Evolutionary conservation across 2,888 invertebrate species (phyloP).

Genomic region (Meloe dianella): DNA sequence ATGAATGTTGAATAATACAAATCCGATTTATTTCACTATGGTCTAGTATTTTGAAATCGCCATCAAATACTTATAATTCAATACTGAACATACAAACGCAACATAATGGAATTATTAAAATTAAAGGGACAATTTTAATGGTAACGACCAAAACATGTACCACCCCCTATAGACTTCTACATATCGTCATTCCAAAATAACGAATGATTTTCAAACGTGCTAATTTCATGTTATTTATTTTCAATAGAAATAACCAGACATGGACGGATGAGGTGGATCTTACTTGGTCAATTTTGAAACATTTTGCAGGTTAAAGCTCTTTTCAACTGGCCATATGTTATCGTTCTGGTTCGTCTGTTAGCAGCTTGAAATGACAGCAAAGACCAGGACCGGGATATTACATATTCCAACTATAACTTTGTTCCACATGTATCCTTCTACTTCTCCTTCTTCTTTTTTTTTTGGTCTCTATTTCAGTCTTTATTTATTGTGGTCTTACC

Average conservation of each 20-base stretch:
- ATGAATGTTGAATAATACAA: background rate
- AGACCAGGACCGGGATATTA: background rate
- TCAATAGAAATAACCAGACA: background rate
- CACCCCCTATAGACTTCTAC: background rate
- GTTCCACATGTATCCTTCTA: background rate
- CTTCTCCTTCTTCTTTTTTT: background rate
- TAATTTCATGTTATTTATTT: background rate
- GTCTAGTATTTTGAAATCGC: background rate
- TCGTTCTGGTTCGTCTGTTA: background rate
- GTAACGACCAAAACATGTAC: background rate
- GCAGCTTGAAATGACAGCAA: slow-evolving; percentile 5
- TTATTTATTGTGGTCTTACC: background rate
- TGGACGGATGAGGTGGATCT: background rate
- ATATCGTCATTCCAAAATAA: background rate
- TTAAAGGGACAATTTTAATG: background rate
- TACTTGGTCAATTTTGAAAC: background rate
- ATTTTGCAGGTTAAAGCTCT: background rate
- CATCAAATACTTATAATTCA: background rate
- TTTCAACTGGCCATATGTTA: slow-evolving; percentile 4
- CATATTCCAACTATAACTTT: background rate
- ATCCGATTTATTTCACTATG: background rate
- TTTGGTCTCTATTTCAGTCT: background rate
- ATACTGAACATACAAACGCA: background rate
- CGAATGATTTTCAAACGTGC: background rate
- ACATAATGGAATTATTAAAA: background rate